Base-by-base conservation (phyloP, 2,113 vertebrate genomes). In the Spea bombifrons region DNA sequence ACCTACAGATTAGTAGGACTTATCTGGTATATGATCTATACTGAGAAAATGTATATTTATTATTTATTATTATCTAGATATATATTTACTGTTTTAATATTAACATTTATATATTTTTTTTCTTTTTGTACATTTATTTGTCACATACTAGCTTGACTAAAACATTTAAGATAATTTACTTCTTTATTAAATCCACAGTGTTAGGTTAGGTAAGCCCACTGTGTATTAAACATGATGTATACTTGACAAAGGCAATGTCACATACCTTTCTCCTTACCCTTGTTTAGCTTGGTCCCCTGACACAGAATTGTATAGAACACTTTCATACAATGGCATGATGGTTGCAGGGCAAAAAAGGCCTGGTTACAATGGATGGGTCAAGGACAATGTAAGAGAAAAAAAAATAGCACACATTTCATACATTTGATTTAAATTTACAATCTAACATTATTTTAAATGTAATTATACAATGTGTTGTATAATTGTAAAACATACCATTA, bases 321-420 rank as follows among this genome's bases (percentile, higher is more conserved):
- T 46, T 78, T 77, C 61, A 63, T 71, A 71, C 48, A 69, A 64
- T 7, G 71, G 67, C 8, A 44, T 71, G 17, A 70, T 78, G 75
- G 75, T 76, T 76, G 65, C 75, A 76, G 75, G 66, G 75, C 75
- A 76, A 76, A 69, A 47, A n/a, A 76, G 66, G 59, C 15, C 30
- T 68, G 66, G 75, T 67, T 65, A 66, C 75, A 76, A 68, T 68
- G 65, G 75, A 59, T 13, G 10, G 55, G 15, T 13, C 55, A 59
- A 59, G 75, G 75, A 76, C 52, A 76, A 53, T 17, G 66, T 4
- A 59, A n/a, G 13, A 76, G 53, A 12, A 57, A 15, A 76, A 57
- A 15, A 76, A 59, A 76, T 49, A 59, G 75, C 43, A 30, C 52
- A 47, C 48, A 16, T 68, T 67, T 50, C 49, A 8, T 3, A 12